Base-by-base conservation (phyloP, 2,797 vertebrate genomes). In the Enoplosus armatus region DNA sequence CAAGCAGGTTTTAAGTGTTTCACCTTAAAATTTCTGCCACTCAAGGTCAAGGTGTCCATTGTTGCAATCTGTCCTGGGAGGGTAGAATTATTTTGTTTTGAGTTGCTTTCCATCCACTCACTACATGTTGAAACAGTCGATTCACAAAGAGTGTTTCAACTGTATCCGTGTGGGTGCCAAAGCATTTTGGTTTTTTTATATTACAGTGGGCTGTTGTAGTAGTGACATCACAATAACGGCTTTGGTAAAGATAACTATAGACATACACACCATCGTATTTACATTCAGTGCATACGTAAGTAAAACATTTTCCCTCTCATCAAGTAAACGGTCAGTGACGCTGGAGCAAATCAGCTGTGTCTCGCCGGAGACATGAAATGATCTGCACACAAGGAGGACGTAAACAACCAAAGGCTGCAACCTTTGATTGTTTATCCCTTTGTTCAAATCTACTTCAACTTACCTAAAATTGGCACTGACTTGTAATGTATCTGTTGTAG, bases 221-320 rank as follows among this genome's bases (percentile, higher is more conserved):
- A 96, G 95, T 96, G 95, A 95, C 95, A 75, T 96, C 95, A 96
- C 95, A 96, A 96, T 95, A 95, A 93, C 94, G 95, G 94, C 95
- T 92, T 95, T 95, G 94, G 89, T 96, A 95, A 95, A 75, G 74
- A 89, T 89, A 92, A 89, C 69, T 43, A 20, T 92, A 87, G 75
- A 77, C 29, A 73, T 87, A 92, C 64, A 84, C 88, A 78, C 82
- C 92, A 88, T 88, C 70, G 64, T 89, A 74, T 90, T 92, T 83
- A 91, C 88, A 87, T 94, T 93, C 89, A 91, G 90, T 93, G 85
- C 92, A 89, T 94, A 94, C 93, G 95, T 95, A 95, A 95, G 95
- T 96, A 96, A 91, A 88, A 75, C 79, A 72, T 80, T 86, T 92
- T 94, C 92, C 92, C 85, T 83, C 93, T 93, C 91, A 92, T 94